Evolutionary conservation across 2,888 invertebrate species (phyloP), one percentile per base, ranked within the genome.

Genomic region (Eupithecia insigniata): DNA sequence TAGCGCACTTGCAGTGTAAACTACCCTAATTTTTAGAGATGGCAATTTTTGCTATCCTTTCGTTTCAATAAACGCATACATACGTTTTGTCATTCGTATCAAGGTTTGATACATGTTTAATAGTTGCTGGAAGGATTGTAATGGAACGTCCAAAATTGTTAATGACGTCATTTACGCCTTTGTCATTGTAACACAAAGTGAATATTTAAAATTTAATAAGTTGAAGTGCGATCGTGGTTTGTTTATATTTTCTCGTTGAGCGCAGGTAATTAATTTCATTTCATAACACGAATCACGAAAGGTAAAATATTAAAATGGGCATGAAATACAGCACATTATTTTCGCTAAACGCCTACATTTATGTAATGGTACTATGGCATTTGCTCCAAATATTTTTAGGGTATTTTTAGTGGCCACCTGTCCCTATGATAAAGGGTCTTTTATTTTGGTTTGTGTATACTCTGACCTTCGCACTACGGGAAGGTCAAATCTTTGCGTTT

Each of bases 401-500:
- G 69, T 84, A 81, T 81, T 82, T 84, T 83, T 80, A 79, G 71
- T 66, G 67, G 34, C 67, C n/a, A 61, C 69, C 75, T 78, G 67
- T 71, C 69, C 75, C 73, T 75, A 73, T 28, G 14, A n/a, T 58
- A 71, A 66, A 75, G 70, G 76, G 75, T 67, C 74, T 74, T 74
- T 72, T 73, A 67, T 69, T 76, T 75, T 80, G 81, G 80, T 77
- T 75, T 70, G 78, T 72, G 78, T 80, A 73, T 73, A 75, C 60
- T 79, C 70, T 90, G 92, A 92, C 92, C 92, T 93, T 92, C 89
- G 86, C 34, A 69, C 51, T 73, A 72, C 30, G 82, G 86, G 85
- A 93, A 93, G 92, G 92, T 93, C 92, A 90, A 81, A 83, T 80
- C 80, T 79, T 78, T 87, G 89, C 92, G 89, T 92, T 90, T 90